These are phyloP conservation scores for Cryptomyrus ogoouensis DNA, from an alignment of 2,113 vertebrate genomes.

Conservation along the genomic window DNA sequence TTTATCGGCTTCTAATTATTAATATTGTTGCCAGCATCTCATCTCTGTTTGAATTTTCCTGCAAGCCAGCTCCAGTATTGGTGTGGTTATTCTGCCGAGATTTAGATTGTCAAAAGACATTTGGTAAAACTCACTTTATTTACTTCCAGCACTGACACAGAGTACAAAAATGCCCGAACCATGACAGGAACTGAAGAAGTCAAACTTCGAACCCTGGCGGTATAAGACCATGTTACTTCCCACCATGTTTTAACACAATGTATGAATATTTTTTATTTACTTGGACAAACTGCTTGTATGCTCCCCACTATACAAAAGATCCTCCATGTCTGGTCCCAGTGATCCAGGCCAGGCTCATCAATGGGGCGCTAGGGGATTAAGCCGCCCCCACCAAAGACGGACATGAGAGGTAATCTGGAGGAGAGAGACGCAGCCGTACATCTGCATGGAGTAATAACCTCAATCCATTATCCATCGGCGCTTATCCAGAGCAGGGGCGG, in stretches of 20 bases:
- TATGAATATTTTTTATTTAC: neutral
- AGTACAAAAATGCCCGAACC: neutral
- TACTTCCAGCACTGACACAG: neutral
- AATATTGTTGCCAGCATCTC: slow-evolving; percentile 3
- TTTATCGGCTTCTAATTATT: slow-evolving; percentile 18
- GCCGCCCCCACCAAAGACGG: neutral
- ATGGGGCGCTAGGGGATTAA: neutral
- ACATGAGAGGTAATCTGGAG: neutral
- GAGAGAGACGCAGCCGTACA: neutral
- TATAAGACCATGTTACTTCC: neutral
- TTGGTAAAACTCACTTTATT: neutral
- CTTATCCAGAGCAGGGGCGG: neutral
- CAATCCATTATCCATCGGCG: neutral
- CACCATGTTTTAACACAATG: neutral
- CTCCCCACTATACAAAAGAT: neutral
- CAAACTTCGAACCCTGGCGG: neutral
- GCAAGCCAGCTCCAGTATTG: neutral
- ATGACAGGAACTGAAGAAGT: neutral
- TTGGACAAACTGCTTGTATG: neutral
- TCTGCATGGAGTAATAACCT: neutral
- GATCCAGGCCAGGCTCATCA: neutral
- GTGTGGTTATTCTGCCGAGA: neutral
- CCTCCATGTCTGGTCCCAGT: neutral
- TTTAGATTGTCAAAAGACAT: neutral
- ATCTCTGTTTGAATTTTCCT: neutral